Conservation (phyloP, 2,797 vertebrate species). For the Buceros bicornis region DNA sequence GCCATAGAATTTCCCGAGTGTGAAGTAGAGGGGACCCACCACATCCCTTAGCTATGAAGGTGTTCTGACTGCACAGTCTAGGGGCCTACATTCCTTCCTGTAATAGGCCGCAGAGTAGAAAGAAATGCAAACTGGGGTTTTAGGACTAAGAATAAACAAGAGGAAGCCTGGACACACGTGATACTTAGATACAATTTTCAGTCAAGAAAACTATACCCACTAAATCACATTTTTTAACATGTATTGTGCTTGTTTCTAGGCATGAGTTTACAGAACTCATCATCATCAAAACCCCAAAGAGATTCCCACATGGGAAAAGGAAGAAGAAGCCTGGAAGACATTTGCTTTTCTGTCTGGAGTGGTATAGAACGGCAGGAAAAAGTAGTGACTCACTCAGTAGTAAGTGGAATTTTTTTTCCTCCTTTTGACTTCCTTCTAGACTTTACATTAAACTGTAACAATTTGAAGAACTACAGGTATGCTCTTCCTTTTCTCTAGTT, state of each 20-base stretch:
- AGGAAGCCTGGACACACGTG: not conserved
- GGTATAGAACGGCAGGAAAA: not conserved
- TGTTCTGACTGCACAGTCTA: not conserved
- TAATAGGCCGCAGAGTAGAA: not conserved
- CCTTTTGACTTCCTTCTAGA: constrained; percentile 25
- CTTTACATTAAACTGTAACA: constrained; percentile 46
- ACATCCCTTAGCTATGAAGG: not conserved
- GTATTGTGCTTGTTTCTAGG: not conserved
- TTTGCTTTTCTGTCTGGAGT: not conserved
- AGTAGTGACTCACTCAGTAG: not conserved
- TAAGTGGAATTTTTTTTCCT: not conserved
- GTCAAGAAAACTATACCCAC: not conserved
- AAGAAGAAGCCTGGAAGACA: not conserved
- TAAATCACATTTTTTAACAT: not conserved
- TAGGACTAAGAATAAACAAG: not conserved
- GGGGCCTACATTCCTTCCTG: accelerated
- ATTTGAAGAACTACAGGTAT: constrained; percentile 25
- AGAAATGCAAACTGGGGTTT: not conserved
- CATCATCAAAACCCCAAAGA: not conserved
- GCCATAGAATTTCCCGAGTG: not conserved
- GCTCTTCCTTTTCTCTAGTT: constrained; percentile 53
- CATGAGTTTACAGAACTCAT: not conserved
- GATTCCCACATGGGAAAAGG: not conserved
- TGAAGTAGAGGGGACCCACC: not conserved
- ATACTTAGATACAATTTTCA: not conserved